Conservation (phyloP, 2,113 vertebrate species). For the Anhinga rufa region DNA sequence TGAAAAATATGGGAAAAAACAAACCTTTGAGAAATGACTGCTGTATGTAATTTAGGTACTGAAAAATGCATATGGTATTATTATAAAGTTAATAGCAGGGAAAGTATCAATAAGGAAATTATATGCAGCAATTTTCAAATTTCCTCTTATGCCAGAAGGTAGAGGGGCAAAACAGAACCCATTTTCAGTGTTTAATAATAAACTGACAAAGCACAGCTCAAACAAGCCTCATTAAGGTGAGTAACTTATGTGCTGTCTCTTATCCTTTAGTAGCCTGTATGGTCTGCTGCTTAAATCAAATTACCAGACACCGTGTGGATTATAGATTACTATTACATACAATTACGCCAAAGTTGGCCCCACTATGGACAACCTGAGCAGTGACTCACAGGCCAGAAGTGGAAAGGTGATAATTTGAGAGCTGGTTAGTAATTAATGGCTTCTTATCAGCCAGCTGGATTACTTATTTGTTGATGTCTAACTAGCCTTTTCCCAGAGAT, state of each 20-base stretch:
- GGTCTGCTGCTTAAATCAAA: background rate
- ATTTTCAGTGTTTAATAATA: background rate
- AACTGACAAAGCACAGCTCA: background rate
- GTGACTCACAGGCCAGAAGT: background rate
- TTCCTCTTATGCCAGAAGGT: background rate
- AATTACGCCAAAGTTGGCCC: background rate
- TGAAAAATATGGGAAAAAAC: background rate
- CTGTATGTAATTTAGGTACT: background rate
- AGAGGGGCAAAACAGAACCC: background rate
- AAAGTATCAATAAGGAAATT: background rate
- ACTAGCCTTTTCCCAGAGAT: background rate
- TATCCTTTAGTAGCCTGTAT: background rate
- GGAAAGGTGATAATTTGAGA: background rate
- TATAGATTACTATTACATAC: background rate
- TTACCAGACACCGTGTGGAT: background rate
- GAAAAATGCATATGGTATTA: background rate
- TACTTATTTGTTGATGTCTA: background rate
- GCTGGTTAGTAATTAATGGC: background rate
- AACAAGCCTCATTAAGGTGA: background rate
- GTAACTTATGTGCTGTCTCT: background rate
- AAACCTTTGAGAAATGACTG: background rate
- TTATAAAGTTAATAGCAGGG: background rate
- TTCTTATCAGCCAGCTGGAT: background rate
- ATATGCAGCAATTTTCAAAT: background rate
- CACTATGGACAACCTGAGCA: background rate